Evolutionary conservation across 2,797 vertebrate species (phyloP).

Genomic region (Oryzias sinensis): DNA sequence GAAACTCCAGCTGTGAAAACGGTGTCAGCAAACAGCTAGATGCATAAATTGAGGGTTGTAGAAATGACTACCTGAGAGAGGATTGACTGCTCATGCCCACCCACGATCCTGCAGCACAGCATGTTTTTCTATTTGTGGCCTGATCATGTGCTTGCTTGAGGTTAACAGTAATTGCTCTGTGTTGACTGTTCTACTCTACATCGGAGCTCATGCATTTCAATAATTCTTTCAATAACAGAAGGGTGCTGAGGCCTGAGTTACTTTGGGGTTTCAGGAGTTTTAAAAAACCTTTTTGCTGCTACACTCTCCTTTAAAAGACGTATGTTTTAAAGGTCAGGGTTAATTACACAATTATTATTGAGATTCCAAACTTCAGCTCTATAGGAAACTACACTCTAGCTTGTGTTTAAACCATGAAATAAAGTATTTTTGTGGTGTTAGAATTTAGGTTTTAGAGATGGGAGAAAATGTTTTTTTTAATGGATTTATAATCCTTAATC

Average conservation of each 20-base stretch:
- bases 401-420: too few relatives aligned
- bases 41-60: slow-evolving; percentile 49
- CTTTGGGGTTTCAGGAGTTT: slow-evolving; percentile 12
- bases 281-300: too few relatives aligned
- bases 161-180: slow-evolving; percentile 42
- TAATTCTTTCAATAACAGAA: too few relatives aligned
- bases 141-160: slow-evolving; percentile 64
- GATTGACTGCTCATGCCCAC: slow-evolving; percentile 28
- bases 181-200: slow-evolving; percentile 43
- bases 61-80: slow-evolving; percentile 47
- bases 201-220: slow-evolving; percentile 24
- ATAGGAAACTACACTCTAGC: too few relatives aligned
- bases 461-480: too few relatives aligned
- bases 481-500: too few relatives aligned
- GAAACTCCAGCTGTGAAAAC: slow-evolving; percentile 51
- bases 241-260: slow-evolving; percentile 3
- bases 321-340: too few relatives aligned
- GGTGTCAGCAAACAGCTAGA: slow-evolving; percentile 38
- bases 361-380: too few relatives aligned
- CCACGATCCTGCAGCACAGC: slow-evolving; percentile 41
- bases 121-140: slow-evolving; percentile 51
- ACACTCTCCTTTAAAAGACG: too few relatives aligned
- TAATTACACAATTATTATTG: too few relatives aligned
- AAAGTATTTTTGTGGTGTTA: too few relatives aligned
- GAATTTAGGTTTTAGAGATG: too few relatives aligned